Conservation (phyloP, 2,888 invertebrate genomes). For the Eupithecia abbreviata region DNA sequence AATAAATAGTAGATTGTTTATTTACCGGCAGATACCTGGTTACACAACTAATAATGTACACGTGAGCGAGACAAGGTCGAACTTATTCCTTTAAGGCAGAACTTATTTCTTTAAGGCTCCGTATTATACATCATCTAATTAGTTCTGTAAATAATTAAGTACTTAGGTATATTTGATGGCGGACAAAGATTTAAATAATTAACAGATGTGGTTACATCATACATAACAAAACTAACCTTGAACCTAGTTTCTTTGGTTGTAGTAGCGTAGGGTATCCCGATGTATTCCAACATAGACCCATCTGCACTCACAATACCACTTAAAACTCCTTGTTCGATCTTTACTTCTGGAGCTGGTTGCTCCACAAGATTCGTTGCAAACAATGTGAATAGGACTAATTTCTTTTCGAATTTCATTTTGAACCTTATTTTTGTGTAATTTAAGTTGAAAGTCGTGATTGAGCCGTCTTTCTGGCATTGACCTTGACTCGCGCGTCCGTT, state of each 20-base stretch:
- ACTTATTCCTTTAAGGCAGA: too few species aligned
- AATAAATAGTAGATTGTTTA: not conserved
- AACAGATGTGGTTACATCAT: not conserved
- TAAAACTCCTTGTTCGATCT: constrained; percentile 70
- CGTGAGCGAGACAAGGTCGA: not conserved
- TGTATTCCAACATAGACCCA: constrained; percentile 72
- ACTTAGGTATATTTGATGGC: not conserved
- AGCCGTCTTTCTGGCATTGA: constrained; percentile 7
- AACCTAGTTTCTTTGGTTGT: constrained; percentile 66
- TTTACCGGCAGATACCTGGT: too few species aligned
- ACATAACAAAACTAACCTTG: constrained; percentile 58
- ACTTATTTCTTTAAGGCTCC: too few species aligned
- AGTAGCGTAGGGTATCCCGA: constrained; percentile 75
- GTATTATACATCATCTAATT: not conserved
- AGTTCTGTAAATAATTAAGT: not conserved
- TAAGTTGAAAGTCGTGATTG: constrained; percentile 11
- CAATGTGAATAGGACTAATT: constrained; percentile 66
- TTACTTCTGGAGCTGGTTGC: constrained; percentile 72
- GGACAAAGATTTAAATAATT: not conserved
- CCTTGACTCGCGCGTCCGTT: constrained; percentile 39
- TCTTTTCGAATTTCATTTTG: constrained; percentile 63
- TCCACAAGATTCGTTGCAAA: constrained; percentile 72
- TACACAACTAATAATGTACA: not conserved
- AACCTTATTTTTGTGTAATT: constrained; percentile 3
- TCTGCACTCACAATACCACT: constrained; percentile 70